phyloP scores from a whole-genome alignment of 2,113 vertebrate genomes.

The Mesocricetus auratus region DNA sequence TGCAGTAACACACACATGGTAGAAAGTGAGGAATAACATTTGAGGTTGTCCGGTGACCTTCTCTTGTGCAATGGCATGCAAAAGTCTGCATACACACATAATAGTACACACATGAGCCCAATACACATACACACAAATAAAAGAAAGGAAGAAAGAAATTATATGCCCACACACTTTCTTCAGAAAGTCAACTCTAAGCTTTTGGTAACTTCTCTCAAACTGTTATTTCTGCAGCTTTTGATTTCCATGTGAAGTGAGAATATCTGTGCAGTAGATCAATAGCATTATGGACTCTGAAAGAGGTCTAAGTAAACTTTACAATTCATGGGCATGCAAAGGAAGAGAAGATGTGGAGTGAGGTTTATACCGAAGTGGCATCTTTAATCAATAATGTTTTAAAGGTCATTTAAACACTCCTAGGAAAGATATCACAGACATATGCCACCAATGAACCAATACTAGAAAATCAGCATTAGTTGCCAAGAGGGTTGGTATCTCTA shows the following conservation, averaged over 20 bases:
- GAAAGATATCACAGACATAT: not conserved
- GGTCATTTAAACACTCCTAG: not conserved
- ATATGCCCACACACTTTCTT: not conserved
- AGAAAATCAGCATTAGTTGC: not conserved
- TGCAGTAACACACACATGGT: not conserved
- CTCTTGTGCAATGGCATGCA: too few relatives aligned
- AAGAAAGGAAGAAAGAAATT: not conserved
- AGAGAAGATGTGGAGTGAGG: conserved; percentile 24
- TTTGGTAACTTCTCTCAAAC: conserved; percentile 36
- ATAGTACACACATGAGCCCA: too few relatives aligned
- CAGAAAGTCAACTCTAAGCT: not conserved
- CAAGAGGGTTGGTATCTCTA: conserved; percentile 12
- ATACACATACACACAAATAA: not conserved
- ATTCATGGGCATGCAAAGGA: not conserved
- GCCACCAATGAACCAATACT: not conserved
- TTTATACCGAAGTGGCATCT: not conserved
- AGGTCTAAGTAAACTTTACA: conserved; percentile 30
- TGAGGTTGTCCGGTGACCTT: not conserved
- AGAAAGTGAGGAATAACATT: not conserved
- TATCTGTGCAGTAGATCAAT: not conserved
- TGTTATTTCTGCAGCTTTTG: not conserved
- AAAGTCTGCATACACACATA: not conserved
- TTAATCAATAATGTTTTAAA: not conserved
- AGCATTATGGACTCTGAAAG: conserved; percentile 16
- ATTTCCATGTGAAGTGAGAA: conserved; percentile 49